A percentile compares a stretch with the other conserved stretches of the same genome.
Conservation (phyloP, 2,797 vertebrate species). For the Sandelia bainsii region DNA sequence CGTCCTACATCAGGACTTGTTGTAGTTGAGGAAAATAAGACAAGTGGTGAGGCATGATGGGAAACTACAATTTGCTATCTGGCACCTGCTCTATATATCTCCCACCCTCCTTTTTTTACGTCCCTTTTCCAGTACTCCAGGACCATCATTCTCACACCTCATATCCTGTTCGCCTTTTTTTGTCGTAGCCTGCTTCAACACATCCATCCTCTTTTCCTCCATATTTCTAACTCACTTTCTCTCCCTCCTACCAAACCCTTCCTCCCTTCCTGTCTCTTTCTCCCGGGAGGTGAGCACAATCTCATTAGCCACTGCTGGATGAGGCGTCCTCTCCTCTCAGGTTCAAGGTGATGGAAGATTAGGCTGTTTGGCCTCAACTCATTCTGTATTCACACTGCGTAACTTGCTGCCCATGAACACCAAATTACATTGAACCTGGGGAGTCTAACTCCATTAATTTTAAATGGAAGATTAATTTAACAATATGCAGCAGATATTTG, state of each 20-base stretch:
- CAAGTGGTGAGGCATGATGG: slow-evolving; percentile 55
- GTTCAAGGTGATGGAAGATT: slow-evolving; percentile 99
- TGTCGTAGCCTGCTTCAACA: slow-evolving; percentile 39
- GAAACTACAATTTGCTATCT: slow-evolving; percentile 88
- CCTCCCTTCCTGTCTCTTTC: slow-evolving; percentile 79
- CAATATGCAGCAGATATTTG: slow-evolving; percentile 99
- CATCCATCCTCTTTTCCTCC: slow-evolving; percentile 71
- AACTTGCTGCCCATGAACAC: slow-evolving; percentile 93
- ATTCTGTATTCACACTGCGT: slow-evolving; percentile 93
- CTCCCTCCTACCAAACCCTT: slow-evolving; percentile 38
- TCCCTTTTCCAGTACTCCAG: slow-evolving; percentile 35
- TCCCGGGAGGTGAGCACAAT: slow-evolving; percentile 92
- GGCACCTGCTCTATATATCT: slow-evolving; percentile 70
- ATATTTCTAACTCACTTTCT: slow-evolving; percentile 59
- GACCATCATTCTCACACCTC: slow-evolving; percentile 66
- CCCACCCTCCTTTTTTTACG: slow-evolving; percentile 22
- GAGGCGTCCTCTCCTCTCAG: slow-evolving; percentile 94
- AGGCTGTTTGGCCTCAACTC: slow-evolving; percentile 95
- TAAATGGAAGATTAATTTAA: slow-evolving; percentile 99
- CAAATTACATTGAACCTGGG: slow-evolving; percentile 99
- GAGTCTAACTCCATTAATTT: slow-evolving; percentile 99
- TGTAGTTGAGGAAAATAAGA: slow-evolving; percentile 83
- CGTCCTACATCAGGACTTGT: slow-evolving; percentile 91
- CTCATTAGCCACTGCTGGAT: slow-evolving; percentile 98
- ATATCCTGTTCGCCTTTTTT: slow-evolving; percentile 61